Evolutionary conservation across 2,888 invertebrate species (phyloP), one percentile per base, ranked within the genome.

Genomic region (Dolomedes plantarius): DNA sequence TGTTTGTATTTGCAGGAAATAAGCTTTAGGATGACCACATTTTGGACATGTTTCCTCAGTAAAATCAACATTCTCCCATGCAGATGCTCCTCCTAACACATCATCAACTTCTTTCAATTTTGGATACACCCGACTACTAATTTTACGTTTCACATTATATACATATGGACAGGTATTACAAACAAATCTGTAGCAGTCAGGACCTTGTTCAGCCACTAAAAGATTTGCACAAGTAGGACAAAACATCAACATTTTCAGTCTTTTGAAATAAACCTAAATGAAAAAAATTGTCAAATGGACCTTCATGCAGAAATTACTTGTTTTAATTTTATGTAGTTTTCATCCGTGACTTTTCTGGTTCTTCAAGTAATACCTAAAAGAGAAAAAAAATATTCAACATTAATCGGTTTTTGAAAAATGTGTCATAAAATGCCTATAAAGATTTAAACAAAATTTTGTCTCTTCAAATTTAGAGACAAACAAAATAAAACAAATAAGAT

Each of bases 1-100:
- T 0, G 98, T 99, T 93, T 99, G 99, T 88, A 99, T 94, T 92
- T 99, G 99, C 95, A 98, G 96, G 91, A 99, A 99, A 92, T 95
- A 99, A 0, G 99, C 99, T 90, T 95, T 93, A 11, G 94, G 94
- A 91, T 98, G 95, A 19, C 94, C 93, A 91, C 99, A 99, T 90
- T 95, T 94, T 0, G 99, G 99, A 91, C 99, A 99, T 3, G 95
- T 95, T 89, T 96, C 97, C 91, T 97, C 97, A 0, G 98, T 99
- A 0, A 96, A 95, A 91, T 99, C 98, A 9, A 98, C 98, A 93
- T 98, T 98, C 90, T 98, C 96, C 98, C 98, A 99, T 9, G 98
- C 98, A 86, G 96, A 96, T 85, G 96, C 95, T 62, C 98, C 98
- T 19, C 98, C 98, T 91, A 99, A 93, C 88, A 99, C 97, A 93